Evolutionary conservation across 2,888 invertebrate species (phyloP), one percentile per base, ranked within the genome.

Genomic region (Drosophila kanekoi): DNA sequence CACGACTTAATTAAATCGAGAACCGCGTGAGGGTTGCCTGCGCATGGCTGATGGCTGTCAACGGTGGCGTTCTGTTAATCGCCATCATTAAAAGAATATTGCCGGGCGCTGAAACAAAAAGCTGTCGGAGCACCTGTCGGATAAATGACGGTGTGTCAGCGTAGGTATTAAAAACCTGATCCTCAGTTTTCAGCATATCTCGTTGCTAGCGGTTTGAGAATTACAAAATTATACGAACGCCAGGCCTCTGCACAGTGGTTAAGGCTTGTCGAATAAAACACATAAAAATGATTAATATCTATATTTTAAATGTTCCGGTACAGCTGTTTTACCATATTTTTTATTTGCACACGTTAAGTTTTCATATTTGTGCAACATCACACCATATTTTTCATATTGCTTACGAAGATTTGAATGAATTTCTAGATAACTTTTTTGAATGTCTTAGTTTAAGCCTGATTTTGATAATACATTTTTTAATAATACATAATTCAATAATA

Each of bases 1-100:
- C 87, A 85, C 87, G 72, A 83, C 87, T 89, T 87, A 87, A 87
- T 87, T 89, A 87, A 89, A 87, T 73, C 77, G 70, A 74, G 70
- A 57, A 70, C 40, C 48, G 53, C 60, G 60, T 10, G 23, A 37
- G 54, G 44, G 35, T 18, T 38, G 40, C 37, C 37, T 9, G 64
- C 44, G 3, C 6, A 23, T 5, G 28, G 41, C 41, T 14, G 14
- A 1, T 4, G 51, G 47, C 13, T n/a, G 52, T 38, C 49, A 20
- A 28, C 33, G 23, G 43, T 51, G 63, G 68, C 72, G 65, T 16
- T 57, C 57, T 68, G 86, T 85, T 89, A 85, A 89, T 89, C 85
- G 89, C 61, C 1, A 69, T 60, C 84, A 86, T 88, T 85, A 85
- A 89, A 88, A 89, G 75, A 89, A 87, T 87, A 84, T 89, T 87